Conservation (phyloP, 2,797 vertebrate genomes). For the Tokudaia muenninki region DNA sequence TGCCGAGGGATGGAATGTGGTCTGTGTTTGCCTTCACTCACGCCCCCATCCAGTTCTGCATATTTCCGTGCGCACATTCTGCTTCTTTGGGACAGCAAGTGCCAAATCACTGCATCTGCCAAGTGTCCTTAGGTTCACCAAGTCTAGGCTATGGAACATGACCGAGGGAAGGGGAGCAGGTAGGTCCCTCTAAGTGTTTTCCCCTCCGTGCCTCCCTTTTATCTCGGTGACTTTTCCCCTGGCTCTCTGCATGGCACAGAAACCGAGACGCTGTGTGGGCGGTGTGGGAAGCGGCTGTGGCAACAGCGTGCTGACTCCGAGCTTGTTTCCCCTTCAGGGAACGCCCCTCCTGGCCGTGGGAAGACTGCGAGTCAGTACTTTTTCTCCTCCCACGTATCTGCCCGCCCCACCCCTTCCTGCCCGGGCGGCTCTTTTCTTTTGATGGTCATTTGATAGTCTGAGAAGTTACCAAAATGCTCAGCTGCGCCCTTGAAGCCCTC, state of each 20-base stretch:
- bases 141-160: background rate
- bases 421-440: background rate
- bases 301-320: conserved; percentile 75
- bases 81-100: conserved; percentile 18
- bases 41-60: background rate
- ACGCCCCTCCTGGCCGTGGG: conserved; percentile 41
- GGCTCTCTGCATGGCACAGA: conserved; percentile 80
- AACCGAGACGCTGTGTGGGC: conserved; percentile 80
- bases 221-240: conserved; percentile 61
- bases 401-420: background rate
- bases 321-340: conserved; percentile 80
- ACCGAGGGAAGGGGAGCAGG: conserved; percentile 43
- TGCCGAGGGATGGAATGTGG: background rate
- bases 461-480: background rate
- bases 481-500: background rate
- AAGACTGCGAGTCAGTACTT: conserved; percentile 14
- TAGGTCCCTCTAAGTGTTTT: background rate
- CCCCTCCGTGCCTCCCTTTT: background rate
- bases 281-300: conserved; percentile 83
- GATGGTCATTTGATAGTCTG: conserved; percentile 3
- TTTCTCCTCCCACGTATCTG: background rate
- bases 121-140: conserved; percentile 82
- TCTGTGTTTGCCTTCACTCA: conserved; percentile 58
- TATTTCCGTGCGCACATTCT: conserved; percentile 58
- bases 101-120: conserved; percentile 58